phyloP scores from a whole-genome alignment of 2,113 vertebrate genomes.

The Myotis brandtii region DNA sequence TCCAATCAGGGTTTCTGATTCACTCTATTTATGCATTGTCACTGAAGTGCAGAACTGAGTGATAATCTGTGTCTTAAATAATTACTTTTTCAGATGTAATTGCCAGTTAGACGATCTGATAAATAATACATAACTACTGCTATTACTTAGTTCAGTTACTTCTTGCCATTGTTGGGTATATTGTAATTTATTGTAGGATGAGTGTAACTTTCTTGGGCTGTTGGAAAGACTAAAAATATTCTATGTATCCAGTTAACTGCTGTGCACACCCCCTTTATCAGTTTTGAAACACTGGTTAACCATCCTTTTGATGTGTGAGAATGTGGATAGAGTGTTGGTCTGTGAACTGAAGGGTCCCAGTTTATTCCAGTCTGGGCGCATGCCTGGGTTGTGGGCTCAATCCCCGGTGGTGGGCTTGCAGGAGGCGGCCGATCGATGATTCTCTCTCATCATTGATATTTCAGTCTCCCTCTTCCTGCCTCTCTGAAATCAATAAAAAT shows the following conservation, averaged over 20 bases:
- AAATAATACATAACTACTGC: constrained; percentile 7
- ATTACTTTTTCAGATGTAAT: constrained; percentile 3
- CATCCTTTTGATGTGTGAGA: not conserved
- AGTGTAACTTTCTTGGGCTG: not conserved
- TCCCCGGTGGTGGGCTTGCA: no score
- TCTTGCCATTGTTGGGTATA: not conserved
- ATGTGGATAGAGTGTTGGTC: not conserved
- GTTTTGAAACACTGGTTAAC: constrained; percentile 5
- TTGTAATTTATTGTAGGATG: not conserved
- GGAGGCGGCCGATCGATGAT: no score
- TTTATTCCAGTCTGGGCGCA: no score
- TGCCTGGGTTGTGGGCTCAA: no score
- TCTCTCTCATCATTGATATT: no score
- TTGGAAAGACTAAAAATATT: not conserved
- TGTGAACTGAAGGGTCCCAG: no score
- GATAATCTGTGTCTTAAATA: not conserved
- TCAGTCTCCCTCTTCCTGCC: no score
- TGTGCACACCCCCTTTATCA: not conserved
- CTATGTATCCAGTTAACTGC: not conserved
- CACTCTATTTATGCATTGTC: not conserved
- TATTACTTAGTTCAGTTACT: not conserved
- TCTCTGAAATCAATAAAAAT: no score
- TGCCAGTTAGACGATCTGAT: not conserved
- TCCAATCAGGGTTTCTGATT: not conserved
- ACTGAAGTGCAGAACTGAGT: not conserved